Evolutionary conservation across 2,888 invertebrate genomes (phyloP), one percentile per base, ranked within the genome.

Genomic region (Hemistola chrysoprasaria): DNA sequence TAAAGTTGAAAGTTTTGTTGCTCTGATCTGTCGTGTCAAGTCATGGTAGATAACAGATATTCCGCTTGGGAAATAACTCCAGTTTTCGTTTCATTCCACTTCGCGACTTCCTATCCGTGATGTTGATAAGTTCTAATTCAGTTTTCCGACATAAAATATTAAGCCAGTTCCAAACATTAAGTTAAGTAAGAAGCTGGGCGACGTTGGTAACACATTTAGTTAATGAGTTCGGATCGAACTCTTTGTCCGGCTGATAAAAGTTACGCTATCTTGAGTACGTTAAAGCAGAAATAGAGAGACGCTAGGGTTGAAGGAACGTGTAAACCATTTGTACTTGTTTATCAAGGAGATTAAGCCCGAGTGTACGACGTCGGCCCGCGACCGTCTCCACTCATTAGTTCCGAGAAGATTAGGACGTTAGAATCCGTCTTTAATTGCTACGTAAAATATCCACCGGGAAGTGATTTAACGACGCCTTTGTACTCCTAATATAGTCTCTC

Each of bases 311-410:
- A 70, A 74, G 69, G 66, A 73, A 68, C 69, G 71, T 79, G 78
- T 80, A 71, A 73, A 72, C 78, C 75, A 85, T 86, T 85, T 84
- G 84, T 84, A 79, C 73, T 80, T 76, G 76, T 86, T 86, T 86
- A 85, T 85, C 82, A 69, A 66, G 60, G 57, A 81, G 82, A 84
- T 83, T n/a, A 84, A 81, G 77, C 74, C 65, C 59, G 62, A 75
- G 71, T 75, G 74, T 66, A 67, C 68, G 66, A 62, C 71, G 67
- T 65, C 66, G 65, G 57, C 66, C 65, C 57, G 56, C 71, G 65
- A 65, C 67, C 68, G 71, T 70, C 72, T 73, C 66, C 65, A 72
- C 76, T 83, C 81, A 83, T 83, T 84, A 85, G 79, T 79, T 72
- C 55, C 54, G 51, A 62, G 66, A 63, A 78, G 81, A 83, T 81